Conservation (phyloP, 2,113 vertebrate genomes). For the Ictalurus furcatus region DNA sequence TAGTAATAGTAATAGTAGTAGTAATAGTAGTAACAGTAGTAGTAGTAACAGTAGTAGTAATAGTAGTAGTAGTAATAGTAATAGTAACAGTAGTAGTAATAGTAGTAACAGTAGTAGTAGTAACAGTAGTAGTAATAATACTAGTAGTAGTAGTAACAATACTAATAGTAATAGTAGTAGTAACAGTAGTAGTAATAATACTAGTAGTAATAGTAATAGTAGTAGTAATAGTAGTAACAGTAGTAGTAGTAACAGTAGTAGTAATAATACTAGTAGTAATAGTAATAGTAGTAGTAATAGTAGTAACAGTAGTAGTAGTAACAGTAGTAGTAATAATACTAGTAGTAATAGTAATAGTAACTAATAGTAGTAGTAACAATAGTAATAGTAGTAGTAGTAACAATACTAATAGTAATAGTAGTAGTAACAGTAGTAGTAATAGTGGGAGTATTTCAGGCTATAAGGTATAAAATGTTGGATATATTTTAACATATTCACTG, state of each 20-base stretch:
- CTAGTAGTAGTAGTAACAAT: background rate
- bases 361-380: background rate
- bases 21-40: background rate
- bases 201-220: background rate
- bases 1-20: too few species aligned
- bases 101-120: background rate
- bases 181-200: background rate
- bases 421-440: background rate
- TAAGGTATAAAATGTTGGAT: background rate
- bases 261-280: background rate
- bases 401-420: background rate
- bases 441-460: background rate
- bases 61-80: background rate
- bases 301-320: background rate
- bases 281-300: too few species aligned
- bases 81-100: too few species aligned
- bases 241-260: background rate
- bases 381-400: background rate
- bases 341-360: background rate
- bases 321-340: background rate
- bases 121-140: background rate
- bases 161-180: background rate
- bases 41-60: background rate
- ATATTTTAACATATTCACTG: background rate
- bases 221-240: background rate